phyloP scores from a whole-genome alignment of 2,888 invertebrate species.

The Monoplex corrugatus region DNA sequence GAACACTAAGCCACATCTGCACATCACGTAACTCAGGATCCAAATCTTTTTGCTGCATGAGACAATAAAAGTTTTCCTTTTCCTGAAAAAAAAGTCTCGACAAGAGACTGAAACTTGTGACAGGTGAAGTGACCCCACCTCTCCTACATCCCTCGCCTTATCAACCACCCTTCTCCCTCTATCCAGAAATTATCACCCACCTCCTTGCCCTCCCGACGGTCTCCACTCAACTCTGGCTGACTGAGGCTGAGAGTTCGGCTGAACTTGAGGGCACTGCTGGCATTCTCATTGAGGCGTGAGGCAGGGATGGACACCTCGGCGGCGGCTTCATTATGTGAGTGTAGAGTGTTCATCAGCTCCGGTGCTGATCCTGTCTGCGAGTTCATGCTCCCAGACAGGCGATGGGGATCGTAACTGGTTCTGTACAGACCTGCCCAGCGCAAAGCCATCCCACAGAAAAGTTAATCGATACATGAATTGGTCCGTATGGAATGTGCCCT shows the following conservation, averaged over 20 bases:
- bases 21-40: no score
- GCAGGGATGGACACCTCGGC: conserved; percentile 54
- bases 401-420: conserved; percentile 78
- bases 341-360: conserved; percentile 68
- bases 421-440: conserved; percentile 73
- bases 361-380: conserved; percentile 60
- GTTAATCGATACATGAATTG: no score
- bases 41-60: no score
- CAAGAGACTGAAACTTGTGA: no score
- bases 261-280: conserved; percentile 64
- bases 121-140: background rate
- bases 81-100: no score
- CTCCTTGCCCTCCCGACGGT: conserved; percentile 62
- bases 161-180: no score
- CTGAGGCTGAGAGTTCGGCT: conserved; percentile 65
- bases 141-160: background rate
- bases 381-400: conserved; percentile 74
- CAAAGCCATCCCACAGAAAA: no score
- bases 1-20: no score
- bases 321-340: conserved; percentile 69
- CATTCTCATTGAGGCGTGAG: conserved; percentile 64
- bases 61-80: no score
- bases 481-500: no score
- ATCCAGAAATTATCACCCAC: conserved; percentile 39
- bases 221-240: conserved; percentile 64